Percentiles rank a stretch among this genome's conserved stretches.
These are phyloP conservation scores for Zonotrichia albicollis DNA, from an alignment of 2,797 vertebrate species.

Conservation along the genomic window DNA sequence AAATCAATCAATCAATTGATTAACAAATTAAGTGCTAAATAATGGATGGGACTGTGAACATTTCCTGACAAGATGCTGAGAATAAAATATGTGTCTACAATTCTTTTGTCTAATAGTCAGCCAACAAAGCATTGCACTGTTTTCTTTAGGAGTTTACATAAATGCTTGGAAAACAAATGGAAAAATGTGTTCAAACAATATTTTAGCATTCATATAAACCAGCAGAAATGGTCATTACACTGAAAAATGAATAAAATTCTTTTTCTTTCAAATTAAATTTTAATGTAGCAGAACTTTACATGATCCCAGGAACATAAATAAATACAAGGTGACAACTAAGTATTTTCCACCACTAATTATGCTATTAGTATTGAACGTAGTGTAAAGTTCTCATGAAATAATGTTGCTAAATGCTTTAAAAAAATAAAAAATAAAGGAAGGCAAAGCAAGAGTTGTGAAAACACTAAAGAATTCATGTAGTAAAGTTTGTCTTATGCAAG, in stretches of 20 bases:
- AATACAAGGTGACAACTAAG: conserved; percentile 72
- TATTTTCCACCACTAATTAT: conserved; percentile 78
- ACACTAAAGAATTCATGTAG: not conserved
- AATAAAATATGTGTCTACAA: conserved; percentile 75
- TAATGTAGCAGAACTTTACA: conserved; percentile 81
- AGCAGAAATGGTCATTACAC: conserved; percentile 71
- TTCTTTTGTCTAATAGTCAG: conserved; percentile 70
- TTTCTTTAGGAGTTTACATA: conserved; percentile 71
- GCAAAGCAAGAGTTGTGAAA: not conserved
- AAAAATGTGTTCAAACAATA: conserved; percentile 70
- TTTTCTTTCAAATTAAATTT: conserved; percentile 79
- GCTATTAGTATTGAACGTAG: conserved; percentile 66
- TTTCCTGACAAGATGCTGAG: conserved; percentile 59
- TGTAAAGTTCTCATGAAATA: conserved; percentile 63
- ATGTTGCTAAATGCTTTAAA: conserved; percentile 44
- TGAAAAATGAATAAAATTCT: conserved; percentile 77
- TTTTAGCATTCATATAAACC: conserved; percentile 76
- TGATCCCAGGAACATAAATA: conserved; percentile 76
- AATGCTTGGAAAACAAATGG: conserved; percentile 71
- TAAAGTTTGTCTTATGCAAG: conserved; percentile 18
- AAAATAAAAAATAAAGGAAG: not conserved
- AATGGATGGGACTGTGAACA: conserved; percentile 63
- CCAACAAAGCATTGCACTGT: conserved; percentile 68
- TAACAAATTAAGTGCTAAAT: conserved; percentile 78
- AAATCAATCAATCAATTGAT: conserved; percentile 75